These are phyloP conservation scores for Merodon equestris DNA, from an alignment of 2,888 invertebrate genomes.

Conservation along the genomic window DNA sequence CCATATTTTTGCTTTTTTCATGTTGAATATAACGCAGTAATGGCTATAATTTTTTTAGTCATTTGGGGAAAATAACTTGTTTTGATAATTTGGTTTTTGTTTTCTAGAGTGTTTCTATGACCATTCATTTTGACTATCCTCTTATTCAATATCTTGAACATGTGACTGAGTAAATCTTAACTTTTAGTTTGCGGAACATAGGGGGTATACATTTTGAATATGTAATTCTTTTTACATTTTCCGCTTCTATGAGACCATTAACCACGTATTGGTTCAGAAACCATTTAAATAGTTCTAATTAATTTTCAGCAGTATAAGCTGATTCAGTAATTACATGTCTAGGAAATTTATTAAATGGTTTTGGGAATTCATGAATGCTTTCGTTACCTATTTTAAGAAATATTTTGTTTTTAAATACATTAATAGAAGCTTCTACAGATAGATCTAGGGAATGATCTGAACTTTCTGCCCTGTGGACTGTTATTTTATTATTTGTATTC, in stretches of 20 bases:
- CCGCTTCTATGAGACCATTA: conserved; percentile 44
- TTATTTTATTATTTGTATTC: neutral
- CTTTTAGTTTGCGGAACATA: conserved; percentile 44
- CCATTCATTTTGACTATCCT: no score
- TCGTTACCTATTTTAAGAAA: conserved; percentile 11
- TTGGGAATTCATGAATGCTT: neutral
- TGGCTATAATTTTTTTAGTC: no score
- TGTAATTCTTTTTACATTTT: conserved; percentile 42
- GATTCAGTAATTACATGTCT: conserved; percentile 43
- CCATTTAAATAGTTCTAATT: conserved; percentile 35
- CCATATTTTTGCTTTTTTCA: no score
- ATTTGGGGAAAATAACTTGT: no score
- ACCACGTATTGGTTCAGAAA: conserved; percentile 27
- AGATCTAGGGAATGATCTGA: conserved; percentile 21
- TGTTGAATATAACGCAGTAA: no score
- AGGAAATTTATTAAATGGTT: conserved; percentile 14
- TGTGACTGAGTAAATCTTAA: conserved; percentile 40
- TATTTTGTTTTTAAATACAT: conserved; percentile 28
- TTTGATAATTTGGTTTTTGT: no score
- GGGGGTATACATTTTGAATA: conserved; percentile 53
- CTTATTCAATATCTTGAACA: conserved; percentile 42
- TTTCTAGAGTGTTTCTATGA: no score
- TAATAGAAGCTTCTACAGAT: conserved; percentile 32
- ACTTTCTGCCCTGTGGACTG: conserved; percentile 36
- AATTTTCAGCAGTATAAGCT: conserved; percentile 26